Evolutionary conservation across 2,113 vertebrate species (phyloP), one percentile per base, ranked within the genome.

Genomic region (Oxyruncus cristatus): DNA sequence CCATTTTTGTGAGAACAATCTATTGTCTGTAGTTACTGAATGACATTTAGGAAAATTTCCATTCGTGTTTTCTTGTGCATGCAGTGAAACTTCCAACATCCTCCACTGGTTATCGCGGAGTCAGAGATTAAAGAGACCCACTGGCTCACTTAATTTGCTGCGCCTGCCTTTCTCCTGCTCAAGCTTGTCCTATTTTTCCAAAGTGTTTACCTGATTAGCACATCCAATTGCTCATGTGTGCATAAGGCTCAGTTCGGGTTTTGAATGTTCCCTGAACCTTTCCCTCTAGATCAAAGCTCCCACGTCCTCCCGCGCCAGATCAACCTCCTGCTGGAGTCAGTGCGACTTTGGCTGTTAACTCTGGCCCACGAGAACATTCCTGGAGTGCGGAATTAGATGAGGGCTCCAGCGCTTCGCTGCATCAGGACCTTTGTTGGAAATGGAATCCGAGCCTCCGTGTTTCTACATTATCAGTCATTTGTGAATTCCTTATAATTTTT

Each of bases 381-480:
- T 4, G 0, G 55, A 58, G 91, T 0, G 5, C 86, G 86, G 93
- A 83, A 73, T 92, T 80, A 94, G 90, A 61, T 59, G 88, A 71
- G 65, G 70, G 80, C 85, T 96, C 73, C 70, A 81, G 59, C 0
- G 0, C 81, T 84, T 67, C 9, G 0, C 92, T 89, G 92, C 88
- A 87, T 53, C 82, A 81, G 61, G 86, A 84, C 67, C 76, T 92
- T 65, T 73, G 72, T n/a, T 93, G 88, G 86, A 74, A 86, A 58
- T 66, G 76, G 84, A 73, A 96, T 88, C 75, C 0, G 7, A 95
- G 75, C 67, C 78, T 67, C 59, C 0, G 0, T 84, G 50, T 79
- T 96, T 94, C 70, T 66, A 87, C 62, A 85, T 95, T 92, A 94
- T 91, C 92, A 94, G 92, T 92, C 96, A 87, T 89, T 89, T 94